Percentiles rank a stretch among this genome's conserved stretches.
These are phyloP conservation scores for Polypterus bichir DNA, from an alignment of 2,113 vertebrate species.

Conservation along the genomic window DNA sequence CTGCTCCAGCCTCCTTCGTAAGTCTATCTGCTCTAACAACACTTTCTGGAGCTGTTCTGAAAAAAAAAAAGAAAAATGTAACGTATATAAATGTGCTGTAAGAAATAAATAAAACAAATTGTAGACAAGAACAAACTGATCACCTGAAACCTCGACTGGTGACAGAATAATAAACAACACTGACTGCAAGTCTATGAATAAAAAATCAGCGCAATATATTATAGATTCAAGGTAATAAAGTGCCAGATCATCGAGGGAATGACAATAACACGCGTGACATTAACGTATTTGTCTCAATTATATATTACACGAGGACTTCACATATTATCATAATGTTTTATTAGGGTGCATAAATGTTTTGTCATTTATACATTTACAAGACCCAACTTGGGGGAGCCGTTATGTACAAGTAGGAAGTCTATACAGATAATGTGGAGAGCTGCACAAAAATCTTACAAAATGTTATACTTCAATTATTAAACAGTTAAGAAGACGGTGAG, in stretches of 20 bases:
- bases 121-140: background rate
- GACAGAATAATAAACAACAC: background rate
- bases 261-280: constrained; percentile 41
- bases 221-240: constrained; percentile 69
- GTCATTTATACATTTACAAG: no score
- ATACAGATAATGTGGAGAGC: no score
- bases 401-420: no score
- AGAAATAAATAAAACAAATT: background rate
- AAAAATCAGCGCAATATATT: constrained; percentile 76
- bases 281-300: constrained; percentile 78
- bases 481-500: no score
- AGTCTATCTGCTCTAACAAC: constrained; percentile 92
- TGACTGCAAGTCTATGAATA: constrained; percentile 61
- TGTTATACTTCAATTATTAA: no score
- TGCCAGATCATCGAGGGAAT: constrained; percentile 65
- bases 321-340: no score
- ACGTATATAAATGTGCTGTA: background rate
- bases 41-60: constrained; percentile 98
- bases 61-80: constrained; percentile 24
- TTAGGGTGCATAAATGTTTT: no score
- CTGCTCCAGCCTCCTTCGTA: constrained; percentile 85
- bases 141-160: background rate
- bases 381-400: no score
- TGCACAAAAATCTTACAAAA: no score
- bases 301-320: constrained; percentile 18